Base-by-base conservation (phyloP, 1,140 invertebrate genomes). In the Danaus melanippus region DNA sequence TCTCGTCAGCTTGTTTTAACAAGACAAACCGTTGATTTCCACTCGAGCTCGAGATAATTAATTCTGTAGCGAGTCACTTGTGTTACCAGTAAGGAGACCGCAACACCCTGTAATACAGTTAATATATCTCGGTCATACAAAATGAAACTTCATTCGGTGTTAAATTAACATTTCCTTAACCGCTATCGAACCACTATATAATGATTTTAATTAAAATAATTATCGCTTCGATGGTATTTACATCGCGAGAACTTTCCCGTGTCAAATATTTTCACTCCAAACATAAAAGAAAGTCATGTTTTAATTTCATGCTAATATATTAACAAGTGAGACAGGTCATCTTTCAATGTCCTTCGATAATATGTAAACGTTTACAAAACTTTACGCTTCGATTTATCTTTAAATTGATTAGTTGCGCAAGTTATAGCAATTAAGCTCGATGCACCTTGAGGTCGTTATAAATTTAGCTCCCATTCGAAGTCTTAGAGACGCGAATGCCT, bases 11-110 rank as follows among this genome's bases (percentile, higher is more conserved):
- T 78, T 72, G 74, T 74, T 76, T 73, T 81, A 32, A 82, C 79
- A 76, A 71, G 67, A 82, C 76, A 78, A 76, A 81, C 79, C 79
- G 78, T 82, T 82, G 69, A 71, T 66, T 70, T 73, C 68, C 66
- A 76, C 65, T 73, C 61, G 58, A 56, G 65, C 64, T 57, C 56
- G 65, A 55, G 67, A 74, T 81, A 81, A 82, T 82, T 81, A 78
- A 81, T 82, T 78, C 74, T 64, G 70, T 78, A 76, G 74, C 77
- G 73, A 57, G 69, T 72, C 78, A 84, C 79, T 82, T 80, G 72
- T 67, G 64, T 77, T 75, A 73, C 73, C 56, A 61, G 67, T 66
- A 67, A 69, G 66, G 69, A 69, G 69, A 79, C 76, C 70, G 69
- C 74, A 82, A 32, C 21, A 32, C 55, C 57, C 56, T 32, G 32